Percentiles rank a stretch among this genome's conserved stretches.
Evolutionary conservation across 2,113 vertebrate genomes (phyloP).

Genomic region (Eira barbara): DNA sequence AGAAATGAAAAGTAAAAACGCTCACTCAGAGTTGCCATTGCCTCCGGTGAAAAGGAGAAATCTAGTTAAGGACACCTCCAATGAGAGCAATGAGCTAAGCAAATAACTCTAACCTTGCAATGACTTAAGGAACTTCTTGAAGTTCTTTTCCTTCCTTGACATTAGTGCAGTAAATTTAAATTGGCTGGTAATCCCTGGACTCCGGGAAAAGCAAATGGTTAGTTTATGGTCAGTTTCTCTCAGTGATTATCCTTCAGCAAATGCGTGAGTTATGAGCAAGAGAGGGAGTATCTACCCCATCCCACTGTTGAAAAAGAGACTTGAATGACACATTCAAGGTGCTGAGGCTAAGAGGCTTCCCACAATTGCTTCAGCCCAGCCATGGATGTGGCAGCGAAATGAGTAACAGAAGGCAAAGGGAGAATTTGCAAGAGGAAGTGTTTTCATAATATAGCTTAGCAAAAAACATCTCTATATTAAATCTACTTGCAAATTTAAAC

Average conservation of each 20-base stretch:
- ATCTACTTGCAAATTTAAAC: constrained; percentile 70
- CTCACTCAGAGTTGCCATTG: background rate
- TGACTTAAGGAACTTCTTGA: constrained; percentile 37
- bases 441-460: constrained; percentile 73
- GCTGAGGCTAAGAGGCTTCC: constrained; percentile 66
- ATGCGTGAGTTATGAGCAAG: constrained; percentile 71
- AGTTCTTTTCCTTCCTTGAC: constrained; percentile 61
- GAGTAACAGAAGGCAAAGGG: constrained; percentile 73
- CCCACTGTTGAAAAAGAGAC: constrained; percentile 71
- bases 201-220: constrained; percentile 72
- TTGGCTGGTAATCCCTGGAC: constrained; percentile 68
- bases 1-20: background rate
- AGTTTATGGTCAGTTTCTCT: constrained; percentile 70
- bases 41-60: constrained; percentile 31
- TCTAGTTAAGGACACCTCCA: background rate
- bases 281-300: constrained; percentile 53
- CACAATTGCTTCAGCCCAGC: constrained; percentile 59
- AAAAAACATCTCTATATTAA: constrained; percentile 56
- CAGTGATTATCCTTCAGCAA: constrained; percentile 76
- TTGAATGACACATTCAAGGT: constrained; percentile 73
- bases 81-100: background rate
- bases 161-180: constrained; percentile 58
- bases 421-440: constrained; percentile 74
- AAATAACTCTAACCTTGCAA: background rate
- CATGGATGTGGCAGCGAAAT: constrained; percentile 70